phyloP scores from a whole-genome alignment of 1,140 invertebrate species.

The Pseudoatta argentina region DNA sequence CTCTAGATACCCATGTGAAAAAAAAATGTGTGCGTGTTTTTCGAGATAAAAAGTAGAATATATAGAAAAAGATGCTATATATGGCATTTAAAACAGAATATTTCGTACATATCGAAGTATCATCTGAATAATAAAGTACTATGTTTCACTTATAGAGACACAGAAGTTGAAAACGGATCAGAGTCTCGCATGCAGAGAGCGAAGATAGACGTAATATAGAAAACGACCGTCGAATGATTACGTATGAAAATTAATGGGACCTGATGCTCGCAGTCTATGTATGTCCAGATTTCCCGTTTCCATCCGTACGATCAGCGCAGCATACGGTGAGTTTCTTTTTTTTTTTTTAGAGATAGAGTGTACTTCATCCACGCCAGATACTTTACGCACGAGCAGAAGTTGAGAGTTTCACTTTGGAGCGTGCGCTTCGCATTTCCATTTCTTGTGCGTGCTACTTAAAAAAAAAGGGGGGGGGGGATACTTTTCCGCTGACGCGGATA shows the following conservation, averaged over 20 bases:
- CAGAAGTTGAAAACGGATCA: slow-evolving; percentile 73
- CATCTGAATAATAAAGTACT: slow-evolving; percentile 63
- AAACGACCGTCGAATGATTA: slow-evolving; percentile 61
- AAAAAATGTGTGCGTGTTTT: slow-evolving; percentile 46
- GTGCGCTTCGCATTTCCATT: slow-evolving; percentile 27
- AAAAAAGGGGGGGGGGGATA: background rate
- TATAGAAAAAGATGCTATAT: slow-evolving; percentile 10
- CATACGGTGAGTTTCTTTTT: slow-evolving; percentile 10
- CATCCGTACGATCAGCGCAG: slow-evolving; percentile 40
- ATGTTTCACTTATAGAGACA: slow-evolving; percentile 72
- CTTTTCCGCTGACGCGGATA: background rate
- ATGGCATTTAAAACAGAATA: slow-evolving; percentile 31
- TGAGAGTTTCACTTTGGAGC: background rate
- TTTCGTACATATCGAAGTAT: slow-evolving; percentile 59
- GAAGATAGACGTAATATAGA: slow-evolving; percentile 68
- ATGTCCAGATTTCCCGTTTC: slow-evolving; percentile 53
- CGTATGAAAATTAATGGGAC: slow-evolving; percentile 66
- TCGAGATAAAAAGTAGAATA: slow-evolving; percentile 38
- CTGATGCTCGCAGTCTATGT: slow-evolving; percentile 34
- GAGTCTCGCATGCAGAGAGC: slow-evolving; percentile 80
- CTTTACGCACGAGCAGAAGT: slow-evolving; percentile 11
- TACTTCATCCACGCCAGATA: background rate
- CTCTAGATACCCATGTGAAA: slow-evolving; percentile 65
- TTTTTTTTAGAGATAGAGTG: background rate
- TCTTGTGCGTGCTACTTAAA: slow-evolving; percentile 10